A percentile compares a stretch with the other conserved stretches of the same genome.
Conservation (phyloP, 53 echinoderm and acorn worm species). For the Echinarachnius parma region DNA sequence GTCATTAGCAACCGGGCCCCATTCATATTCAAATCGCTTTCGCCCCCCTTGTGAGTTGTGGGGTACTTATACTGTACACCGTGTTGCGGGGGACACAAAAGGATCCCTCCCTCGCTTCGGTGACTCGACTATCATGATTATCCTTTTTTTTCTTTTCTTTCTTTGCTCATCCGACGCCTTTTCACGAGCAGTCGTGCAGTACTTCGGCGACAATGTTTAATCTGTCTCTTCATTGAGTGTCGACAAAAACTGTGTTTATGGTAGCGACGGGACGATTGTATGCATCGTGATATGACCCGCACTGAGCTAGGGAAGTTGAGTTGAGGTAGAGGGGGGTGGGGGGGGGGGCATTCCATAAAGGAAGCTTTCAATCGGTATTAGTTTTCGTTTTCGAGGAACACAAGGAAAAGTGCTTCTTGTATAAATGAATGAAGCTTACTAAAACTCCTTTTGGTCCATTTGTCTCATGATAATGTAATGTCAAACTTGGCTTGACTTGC, state of each 20-base stretch:
- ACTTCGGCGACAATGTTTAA: conserved; percentile 17
- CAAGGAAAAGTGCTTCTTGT: no score
- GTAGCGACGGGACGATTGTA: conserved; percentile 39
- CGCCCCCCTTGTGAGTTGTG: neutral
- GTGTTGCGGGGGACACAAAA: neutral
- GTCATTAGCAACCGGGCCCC: conserved; percentile 41
- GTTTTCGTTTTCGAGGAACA: no score
- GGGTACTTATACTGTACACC: no score
- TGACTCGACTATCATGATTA: no score
- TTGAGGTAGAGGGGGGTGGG: neutral
- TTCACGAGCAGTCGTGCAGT: conserved; percentile 19
- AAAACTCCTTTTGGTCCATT: no score
- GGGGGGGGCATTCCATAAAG: conserved; percentile 8
- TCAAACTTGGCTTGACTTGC: no score
- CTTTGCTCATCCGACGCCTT: neutral
- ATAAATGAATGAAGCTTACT: no score
- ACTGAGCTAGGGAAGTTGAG: no score
- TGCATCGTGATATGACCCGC: no score
- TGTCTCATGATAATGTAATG: no score
- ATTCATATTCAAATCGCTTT: conserved; percentile 36
- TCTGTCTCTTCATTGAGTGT: neutral
- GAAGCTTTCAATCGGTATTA: no score
- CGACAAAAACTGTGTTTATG: conserved; percentile 18
- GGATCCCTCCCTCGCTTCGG: conserved; percentile 18
- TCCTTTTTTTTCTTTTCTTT: no score